These are phyloP conservation scores for Furcula furcula DNA, from an alignment of 2,888 invertebrate species.

Conservation along the genomic window DNA sequence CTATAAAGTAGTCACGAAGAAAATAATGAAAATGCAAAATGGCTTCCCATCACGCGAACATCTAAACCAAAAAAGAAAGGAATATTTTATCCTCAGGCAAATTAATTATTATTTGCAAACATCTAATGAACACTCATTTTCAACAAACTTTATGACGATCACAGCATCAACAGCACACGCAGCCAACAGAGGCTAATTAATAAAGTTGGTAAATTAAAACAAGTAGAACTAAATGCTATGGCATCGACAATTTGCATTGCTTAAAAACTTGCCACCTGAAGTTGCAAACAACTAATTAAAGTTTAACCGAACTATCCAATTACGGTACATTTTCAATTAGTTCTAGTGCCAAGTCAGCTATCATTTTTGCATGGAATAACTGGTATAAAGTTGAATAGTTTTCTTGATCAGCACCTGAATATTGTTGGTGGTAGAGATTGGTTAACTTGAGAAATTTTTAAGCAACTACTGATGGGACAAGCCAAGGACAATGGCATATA, in stretches of 20 bases:
- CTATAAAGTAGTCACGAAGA: too few species aligned
- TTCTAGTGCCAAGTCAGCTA: slow-evolving; percentile 1
- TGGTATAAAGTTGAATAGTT: neutral
- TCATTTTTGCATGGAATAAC: neutral
- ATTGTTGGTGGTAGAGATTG: too few species aligned
- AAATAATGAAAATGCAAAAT: too few species aligned
- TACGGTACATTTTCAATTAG: slow-evolving; percentile 12
- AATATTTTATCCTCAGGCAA: too few species aligned
- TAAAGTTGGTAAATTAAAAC: slow-evolving; percentile 1
- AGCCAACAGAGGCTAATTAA: slow-evolving; percentile 1
- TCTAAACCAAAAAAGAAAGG: too few species aligned
- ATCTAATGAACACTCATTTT: too few species aligned
- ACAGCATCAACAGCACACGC: neutral
- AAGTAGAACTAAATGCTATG: neutral
- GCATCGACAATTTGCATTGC: slow-evolving; percentile 1
- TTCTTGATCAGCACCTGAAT: too few species aligned
- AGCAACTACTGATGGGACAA: too few species aligned
- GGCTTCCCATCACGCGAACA: too few species aligned
- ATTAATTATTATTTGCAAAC: too few species aligned
- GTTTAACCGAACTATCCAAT: slow-evolving; percentile 28
- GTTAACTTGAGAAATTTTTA: too few species aligned
- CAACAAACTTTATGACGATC: neutral
- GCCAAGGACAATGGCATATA: too few species aligned
- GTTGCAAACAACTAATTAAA: slow-evolving; percentile 26
- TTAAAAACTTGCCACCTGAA: slow-evolving; percentile 1